These are phyloP conservation scores for Pocillopora grandis DNA, from an alignment of 92 coral and sea anemone species.

Conservation along the genomic window DNA sequence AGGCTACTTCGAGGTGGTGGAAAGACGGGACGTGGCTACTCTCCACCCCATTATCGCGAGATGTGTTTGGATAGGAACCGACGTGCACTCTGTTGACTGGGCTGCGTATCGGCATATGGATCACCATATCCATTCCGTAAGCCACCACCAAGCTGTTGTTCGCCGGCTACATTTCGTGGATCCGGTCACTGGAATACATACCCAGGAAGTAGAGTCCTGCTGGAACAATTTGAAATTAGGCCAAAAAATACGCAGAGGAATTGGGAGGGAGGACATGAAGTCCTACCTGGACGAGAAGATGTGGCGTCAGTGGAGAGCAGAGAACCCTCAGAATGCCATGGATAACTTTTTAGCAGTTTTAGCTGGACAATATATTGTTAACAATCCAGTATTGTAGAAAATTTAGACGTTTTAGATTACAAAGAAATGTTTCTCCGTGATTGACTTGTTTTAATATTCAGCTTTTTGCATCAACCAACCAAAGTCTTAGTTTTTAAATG, in stretches of 20 bases:
- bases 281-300: conserved; percentile 37
- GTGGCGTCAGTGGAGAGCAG: conserved; percentile 57
- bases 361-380: too few species aligned
- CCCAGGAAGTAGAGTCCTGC: conserved; percentile 43
- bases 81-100: conserved; percentile 50
- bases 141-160: conserved; percentile 10
- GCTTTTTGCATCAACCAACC: too few species aligned
- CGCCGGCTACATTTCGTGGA: conserved; percentile 42
- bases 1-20: conserved; percentile 41
- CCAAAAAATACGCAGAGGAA: conserved; percentile 12
- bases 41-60: conserved; percentile 26
- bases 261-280: conserved; percentile 26
- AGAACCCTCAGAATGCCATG: neutral
- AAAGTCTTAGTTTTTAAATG: too few species aligned
- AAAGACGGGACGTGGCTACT: conserved; percentile 25
- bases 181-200: conserved; percentile 42
- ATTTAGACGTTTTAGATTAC: too few species aligned
- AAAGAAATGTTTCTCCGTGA: too few species aligned
- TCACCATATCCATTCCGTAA: too few species aligned
- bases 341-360: neutral
- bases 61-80: conserved; percentile 49
- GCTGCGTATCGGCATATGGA: conserved; percentile 2
- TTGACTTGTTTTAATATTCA: too few species aligned
- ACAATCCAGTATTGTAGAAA: too few species aligned
- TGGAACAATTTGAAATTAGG: conserved; percentile 34